phyloP scores from a whole-genome alignment of 2,888 invertebrate species.

The Mythimna loreyi region DNA sequence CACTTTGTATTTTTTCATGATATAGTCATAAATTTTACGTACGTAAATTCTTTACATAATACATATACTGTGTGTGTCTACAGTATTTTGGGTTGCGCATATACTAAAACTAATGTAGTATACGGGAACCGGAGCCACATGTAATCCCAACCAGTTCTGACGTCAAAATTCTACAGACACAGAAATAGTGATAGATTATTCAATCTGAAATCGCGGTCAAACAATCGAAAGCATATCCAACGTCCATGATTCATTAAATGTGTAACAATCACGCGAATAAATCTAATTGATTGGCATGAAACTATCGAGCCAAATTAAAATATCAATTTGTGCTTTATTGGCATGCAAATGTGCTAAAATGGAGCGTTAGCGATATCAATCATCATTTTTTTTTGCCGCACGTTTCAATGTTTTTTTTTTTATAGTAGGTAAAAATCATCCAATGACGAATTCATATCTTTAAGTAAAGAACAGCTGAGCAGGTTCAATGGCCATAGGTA shows the following conservation, averaged over 20 bases:
- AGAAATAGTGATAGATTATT: conserved; percentile 30
- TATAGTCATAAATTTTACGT: too few species aligned
- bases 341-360: conserved; percentile 9
- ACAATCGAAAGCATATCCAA: conserved; percentile 43
- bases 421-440: too few species aligned
- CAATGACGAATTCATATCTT: too few species aligned
- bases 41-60: too few species aligned
- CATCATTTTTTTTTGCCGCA: not conserved
- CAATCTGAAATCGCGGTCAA: conserved; percentile 10
- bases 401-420: conserved; percentile 17
- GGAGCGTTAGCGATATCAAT: conserved; percentile 8
- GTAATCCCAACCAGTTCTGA: conserved; percentile 18
- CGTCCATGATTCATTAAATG: conserved; percentile 14
- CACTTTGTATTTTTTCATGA: too few species aligned
- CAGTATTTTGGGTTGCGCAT: too few species aligned
- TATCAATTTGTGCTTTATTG: conserved; percentile 16
- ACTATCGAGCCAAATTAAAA: conserved; percentile 1
- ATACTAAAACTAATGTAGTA: not conserved
- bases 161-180: conserved; percentile 11
- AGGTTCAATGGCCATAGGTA: too few species aligned
- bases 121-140: not conserved
- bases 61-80: too few species aligned
- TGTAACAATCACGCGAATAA: conserved; percentile 27
- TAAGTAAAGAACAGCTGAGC: too few species aligned
- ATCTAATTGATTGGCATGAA: conserved; percentile 14